Evolutionary conservation across 2,113 vertebrate genomes (phyloP).

Genomic region (Tupaia tana): DNA sequence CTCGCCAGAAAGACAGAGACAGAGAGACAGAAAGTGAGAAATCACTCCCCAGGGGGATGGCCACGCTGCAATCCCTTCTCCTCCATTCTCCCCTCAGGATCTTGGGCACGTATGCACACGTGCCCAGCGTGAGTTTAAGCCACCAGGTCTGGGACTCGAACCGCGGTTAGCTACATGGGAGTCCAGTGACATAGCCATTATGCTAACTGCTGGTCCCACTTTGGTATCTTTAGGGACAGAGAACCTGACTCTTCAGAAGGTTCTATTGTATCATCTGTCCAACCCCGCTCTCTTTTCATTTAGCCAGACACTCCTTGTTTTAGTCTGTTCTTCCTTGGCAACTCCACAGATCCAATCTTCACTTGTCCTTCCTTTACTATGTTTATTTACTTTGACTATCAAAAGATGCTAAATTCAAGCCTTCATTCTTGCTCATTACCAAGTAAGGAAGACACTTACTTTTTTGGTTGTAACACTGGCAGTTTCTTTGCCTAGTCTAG

Average conservation of each 20-base stretch:
- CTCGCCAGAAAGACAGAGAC: too few relatives aligned
- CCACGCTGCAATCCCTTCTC: too few relatives aligned
- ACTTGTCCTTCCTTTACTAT: conserved; percentile 14
- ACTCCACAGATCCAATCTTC: not conserved
- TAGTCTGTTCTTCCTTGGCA: conserved; percentile 29
- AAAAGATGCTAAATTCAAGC: conserved; percentile 40
- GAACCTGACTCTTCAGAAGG: not conserved
- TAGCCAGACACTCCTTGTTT: not conserved
- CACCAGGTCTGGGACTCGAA: too few relatives aligned
- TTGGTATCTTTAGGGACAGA: not conserved
- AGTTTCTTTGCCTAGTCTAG: conserved; percentile 29
- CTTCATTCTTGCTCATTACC: not conserved
- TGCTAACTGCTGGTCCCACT: not conserved
- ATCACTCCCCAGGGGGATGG: too few relatives aligned
- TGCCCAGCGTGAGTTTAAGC: too few relatives aligned
- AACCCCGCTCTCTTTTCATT: not conserved
- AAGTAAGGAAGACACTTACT: conserved; percentile 22
- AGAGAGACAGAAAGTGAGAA: too few relatives aligned
- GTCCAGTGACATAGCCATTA: too few relatives aligned
- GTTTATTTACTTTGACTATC: not conserved
- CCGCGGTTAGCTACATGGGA: too few relatives aligned
- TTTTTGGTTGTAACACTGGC: not conserved
- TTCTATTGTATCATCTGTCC: not conserved
- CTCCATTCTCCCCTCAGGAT: too few relatives aligned
- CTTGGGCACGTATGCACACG: too few relatives aligned